Evolutionary conservation across 2,888 invertebrate genomes (phyloP).

Genomic region (Orthonychiurus folsomi): DNA sequence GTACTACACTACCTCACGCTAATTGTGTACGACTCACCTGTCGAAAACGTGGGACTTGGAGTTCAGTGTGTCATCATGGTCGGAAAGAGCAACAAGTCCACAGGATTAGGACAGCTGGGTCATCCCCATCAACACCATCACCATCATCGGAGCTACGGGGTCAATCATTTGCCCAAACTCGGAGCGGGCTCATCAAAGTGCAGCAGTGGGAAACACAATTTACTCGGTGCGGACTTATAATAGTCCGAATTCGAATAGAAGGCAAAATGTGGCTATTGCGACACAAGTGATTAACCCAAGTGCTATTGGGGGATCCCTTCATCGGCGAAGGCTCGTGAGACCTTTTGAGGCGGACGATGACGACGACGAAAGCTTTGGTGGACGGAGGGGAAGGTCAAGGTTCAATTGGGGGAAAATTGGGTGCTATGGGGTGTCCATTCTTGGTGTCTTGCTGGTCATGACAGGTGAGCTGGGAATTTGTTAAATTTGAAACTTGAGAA

Average conservation of each 20-base stretch:
- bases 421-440: slow-evolving; percentile 29
- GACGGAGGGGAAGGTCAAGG: slow-evolving; percentile 3
- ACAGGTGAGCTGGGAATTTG: slow-evolving; percentile 28
- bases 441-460: slow-evolving; percentile 27
- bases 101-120: not conserved
- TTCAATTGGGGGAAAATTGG: slow-evolving; percentile 25
- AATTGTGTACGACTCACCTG: too few species aligned
- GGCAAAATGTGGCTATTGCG: slow-evolving; percentile 36
- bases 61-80: not conserved
- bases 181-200: too few species aligned
- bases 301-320: slow-evolving; percentile 31
- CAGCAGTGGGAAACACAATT: not conserved
- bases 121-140: not conserved
- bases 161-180: too few species aligned
- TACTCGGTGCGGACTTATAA: too few species aligned
- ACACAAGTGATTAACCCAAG: slow-evolving; percentile 38
- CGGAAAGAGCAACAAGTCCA: not conserved
- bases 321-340: slow-evolving; percentile 4
- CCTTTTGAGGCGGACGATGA: slow-evolving; percentile 26
- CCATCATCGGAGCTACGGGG: not conserved
- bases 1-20: not conserved
- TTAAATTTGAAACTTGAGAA: too few species aligned
- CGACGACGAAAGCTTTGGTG: slow-evolving; percentile 24
- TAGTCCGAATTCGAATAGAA: not conserved
- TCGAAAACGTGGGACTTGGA: not conserved